Base-by-base conservation (phyloP, 2,888 invertebrate genomes). In the Tiliacea aurago region DNA sequence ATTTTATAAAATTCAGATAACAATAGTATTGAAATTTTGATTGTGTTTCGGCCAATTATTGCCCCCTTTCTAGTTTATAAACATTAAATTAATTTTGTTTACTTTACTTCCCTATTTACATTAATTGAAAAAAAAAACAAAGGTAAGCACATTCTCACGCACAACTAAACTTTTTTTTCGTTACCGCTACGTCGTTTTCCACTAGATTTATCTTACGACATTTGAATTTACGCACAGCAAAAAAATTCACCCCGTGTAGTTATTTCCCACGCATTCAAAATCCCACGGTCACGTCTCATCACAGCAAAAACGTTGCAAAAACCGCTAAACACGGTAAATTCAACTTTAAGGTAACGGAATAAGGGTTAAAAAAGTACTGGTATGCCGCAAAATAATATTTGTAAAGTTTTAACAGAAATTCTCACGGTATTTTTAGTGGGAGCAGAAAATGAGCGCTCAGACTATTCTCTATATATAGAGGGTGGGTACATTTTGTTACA, bases 191-290 rank as follows among this genome's bases (percentile, higher is more conserved):
- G 4, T 64, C 63, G 3, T 62, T 41, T 67, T 64, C 59, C 71
- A 70, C 76, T 77, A 74, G 71, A 85, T 28, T 28, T 76, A 76
- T 53, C 63, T 70, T 72, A 70, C 66, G 33, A 73, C 47, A 72
- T 83, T 77, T 66, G 78, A 88, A 86, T 83, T 80, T 76, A 82
- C 73, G 67, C 59, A 58, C 55, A 73, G 62, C 67, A 68, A 88
- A 84, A 86, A 84, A 86, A 80, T 15, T 53, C 70, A 75, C 76
- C 77, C 82, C 73, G 61, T 74, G 71, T 78, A 80, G 76, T 84
- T 77, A 85, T 83, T 88, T 89, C 89, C 81, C 89, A 88, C 89
- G 89, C 86, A 78, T 79, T 70, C 13, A 65, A 81, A 86, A 73
- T 84, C 86, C 81, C 88, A 87, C 88, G 85, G 79, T 85, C 85